Evolutionary conservation across 2,113 vertebrate genomes (phyloP).

Genomic region (Cettia cetti): DNA sequence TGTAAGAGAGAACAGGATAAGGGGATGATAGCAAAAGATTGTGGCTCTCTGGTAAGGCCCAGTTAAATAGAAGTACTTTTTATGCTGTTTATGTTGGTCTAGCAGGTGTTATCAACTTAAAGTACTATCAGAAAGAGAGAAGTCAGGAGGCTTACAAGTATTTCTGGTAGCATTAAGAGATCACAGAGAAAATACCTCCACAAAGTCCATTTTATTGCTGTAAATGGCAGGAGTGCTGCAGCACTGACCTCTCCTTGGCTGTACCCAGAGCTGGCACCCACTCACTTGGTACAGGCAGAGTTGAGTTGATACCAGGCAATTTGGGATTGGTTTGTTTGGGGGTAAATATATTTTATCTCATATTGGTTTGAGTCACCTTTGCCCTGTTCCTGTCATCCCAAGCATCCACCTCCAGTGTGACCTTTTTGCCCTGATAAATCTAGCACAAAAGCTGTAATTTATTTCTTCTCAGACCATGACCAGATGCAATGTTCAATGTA

Average conservation of each 20-base stretch:
- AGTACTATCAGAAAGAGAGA: neutral
- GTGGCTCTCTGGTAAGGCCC: neutral
- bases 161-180: neutral
- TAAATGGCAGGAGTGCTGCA: neutral
- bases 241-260: neutral
- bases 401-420: neutral
- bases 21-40: neutral
- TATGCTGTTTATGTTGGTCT: neutral
- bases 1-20: neutral
- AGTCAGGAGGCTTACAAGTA: neutral
- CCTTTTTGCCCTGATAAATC: neutral
- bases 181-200: neutral
- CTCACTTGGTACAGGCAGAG: neutral
- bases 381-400: neutral
- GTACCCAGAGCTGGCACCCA: neutral
- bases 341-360: neutral
- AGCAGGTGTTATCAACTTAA: neutral
- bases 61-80: neutral
- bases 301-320: neutral
- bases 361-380: neutral
- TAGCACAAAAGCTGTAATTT: neutral
- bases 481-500: neutral
- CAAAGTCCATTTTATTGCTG: neutral
- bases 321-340: neutral
- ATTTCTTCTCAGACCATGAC: neutral